Evolutionary conservation across 2,888 invertebrate species (phyloP).

Genomic region (Lasioglossum zephyrum): DNA sequence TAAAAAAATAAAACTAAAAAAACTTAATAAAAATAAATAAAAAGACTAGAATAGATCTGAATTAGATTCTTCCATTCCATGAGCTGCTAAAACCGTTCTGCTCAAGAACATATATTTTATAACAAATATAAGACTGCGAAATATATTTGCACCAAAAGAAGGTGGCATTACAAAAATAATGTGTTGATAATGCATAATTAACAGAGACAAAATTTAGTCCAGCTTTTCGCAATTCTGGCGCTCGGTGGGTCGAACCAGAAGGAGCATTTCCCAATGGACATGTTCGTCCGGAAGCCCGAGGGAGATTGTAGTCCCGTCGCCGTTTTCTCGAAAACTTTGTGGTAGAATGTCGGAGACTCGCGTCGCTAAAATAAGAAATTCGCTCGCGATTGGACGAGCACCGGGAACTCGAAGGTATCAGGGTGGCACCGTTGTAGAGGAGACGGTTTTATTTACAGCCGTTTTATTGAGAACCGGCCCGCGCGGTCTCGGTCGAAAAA

Average conservation of each 20-base stretch:
- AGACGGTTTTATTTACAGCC: conserved; percentile 39
- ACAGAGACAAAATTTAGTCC: no score
- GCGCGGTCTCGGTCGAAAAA: conserved; percentile 21
- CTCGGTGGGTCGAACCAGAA: background rate
- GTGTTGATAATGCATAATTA: no score
- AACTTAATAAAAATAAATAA: no score
- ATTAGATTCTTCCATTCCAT: no score
- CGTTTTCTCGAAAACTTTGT: background rate
- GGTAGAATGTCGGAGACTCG: background rate
- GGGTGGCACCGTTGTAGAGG: background rate
- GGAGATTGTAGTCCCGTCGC: background rate
- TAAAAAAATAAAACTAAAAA: no score
- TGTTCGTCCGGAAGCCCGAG: background rate
- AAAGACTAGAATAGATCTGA: no score
- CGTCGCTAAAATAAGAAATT: conserved; percentile 38
- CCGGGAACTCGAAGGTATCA: conserved; percentile 25
- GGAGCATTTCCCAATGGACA: background rate
- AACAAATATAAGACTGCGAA: no score
- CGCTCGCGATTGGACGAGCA: conserved; percentile 8
- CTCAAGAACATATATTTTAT: no score
- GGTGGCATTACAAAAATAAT: no score
- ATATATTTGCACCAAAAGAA: no score
- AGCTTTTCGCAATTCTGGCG: background rate
- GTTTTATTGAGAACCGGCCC: conserved; percentile 46
- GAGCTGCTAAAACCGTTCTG: no score